A percentile compares a stretch with the other conserved stretches of the same genome.
Evolutionary conservation across 2,888 invertebrate genomes (phyloP).

Genomic region (Pterostichus madidus): DNA sequence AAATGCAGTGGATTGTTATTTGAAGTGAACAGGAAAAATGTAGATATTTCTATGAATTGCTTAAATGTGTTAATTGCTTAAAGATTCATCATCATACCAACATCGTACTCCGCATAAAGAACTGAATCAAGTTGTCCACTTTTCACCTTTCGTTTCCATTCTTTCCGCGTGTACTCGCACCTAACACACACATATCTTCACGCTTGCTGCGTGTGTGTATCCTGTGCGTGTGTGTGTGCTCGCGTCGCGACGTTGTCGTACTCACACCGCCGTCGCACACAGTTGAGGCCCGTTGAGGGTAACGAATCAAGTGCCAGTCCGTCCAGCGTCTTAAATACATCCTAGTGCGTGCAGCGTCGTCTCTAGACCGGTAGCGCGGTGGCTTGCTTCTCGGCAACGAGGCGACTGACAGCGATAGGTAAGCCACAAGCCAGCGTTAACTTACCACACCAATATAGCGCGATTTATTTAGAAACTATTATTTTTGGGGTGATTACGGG

Average conservation of each 20-base stretch:
- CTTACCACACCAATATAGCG: conserved; percentile 67
- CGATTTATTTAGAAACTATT: conserved; percentile 72
- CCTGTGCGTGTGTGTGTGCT: background rate
- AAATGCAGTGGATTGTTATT: too few relatives aligned
- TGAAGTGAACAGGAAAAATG: too few relatives aligned
- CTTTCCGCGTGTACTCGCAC: background rate
- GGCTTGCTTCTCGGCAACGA: conserved; percentile 16
- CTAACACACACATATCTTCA: background rate
- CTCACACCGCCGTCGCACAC: conserved; percentile 21
- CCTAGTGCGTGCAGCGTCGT: conserved; percentile 32
- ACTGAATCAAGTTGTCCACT: background rate
- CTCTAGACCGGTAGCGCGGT: conserved; percentile 18
- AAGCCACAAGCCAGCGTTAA: conserved; percentile 24
- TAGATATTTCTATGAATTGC: too few relatives aligned
- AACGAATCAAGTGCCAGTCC: conserved; percentile 48
- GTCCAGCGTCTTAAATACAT: conserved; percentile 46
- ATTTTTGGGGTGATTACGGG: conserved; percentile 69
- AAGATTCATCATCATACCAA: too few relatives aligned
- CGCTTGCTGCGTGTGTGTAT: background rate
- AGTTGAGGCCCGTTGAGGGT: conserved; percentile 59
- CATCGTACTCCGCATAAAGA: too few relatives aligned
- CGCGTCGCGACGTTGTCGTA: conserved; percentile 58
- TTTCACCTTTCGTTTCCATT: background rate
- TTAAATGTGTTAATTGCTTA: too few relatives aligned
- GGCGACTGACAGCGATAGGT: conserved; percentile 43